Percentiles rank a stretch among this genome's conserved stretches.
Evolutionary conservation across 2,113 vertebrate species (phyloP).

Genomic region (Cyrtonyx montezumae): DNA sequence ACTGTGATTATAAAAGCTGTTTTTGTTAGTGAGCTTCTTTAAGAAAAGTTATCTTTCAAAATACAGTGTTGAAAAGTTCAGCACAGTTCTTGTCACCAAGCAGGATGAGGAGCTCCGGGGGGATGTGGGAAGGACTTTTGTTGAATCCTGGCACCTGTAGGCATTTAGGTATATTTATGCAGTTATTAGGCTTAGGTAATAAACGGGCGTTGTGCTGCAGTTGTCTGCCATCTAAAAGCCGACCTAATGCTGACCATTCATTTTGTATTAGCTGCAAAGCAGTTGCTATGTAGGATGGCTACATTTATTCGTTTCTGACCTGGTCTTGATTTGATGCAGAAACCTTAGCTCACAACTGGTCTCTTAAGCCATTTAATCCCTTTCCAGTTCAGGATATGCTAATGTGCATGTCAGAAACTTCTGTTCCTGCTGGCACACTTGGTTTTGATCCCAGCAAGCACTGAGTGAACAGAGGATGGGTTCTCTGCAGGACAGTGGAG

Average conservation of each 20-base stretch:
- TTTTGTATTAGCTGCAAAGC: not conserved
- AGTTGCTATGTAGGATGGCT: not conserved
- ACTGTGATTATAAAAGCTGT: constrained; percentile 26
- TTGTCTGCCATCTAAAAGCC: not conserved
- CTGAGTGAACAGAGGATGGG: not conserved
- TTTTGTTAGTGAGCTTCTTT: constrained; percentile 10
- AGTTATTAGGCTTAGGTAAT: not conserved
- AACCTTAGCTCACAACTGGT: not conserved
- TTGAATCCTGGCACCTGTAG: not conserved
- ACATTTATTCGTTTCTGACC: not conserved
- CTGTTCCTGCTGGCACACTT: fast-evolving
- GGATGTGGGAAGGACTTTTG: not conserved
- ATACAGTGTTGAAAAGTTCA: not conserved
- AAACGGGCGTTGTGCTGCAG: not conserved
- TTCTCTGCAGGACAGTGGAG: not conserved
- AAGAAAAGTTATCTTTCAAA: not conserved
- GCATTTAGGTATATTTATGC: not conserved
- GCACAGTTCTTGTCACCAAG: not conserved
- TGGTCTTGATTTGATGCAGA: not conserved
- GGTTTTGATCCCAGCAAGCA: fast-evolving
- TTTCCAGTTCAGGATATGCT: not conserved
- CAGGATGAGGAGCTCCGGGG: not conserved
- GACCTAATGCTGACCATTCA: not conserved
- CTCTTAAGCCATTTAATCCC: not conserved
- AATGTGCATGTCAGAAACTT: fast-evolving